Percentiles rank a stretch among this genome's conserved stretches.
Conservation (phyloP, 2,888 invertebrate species). For the Drosophila robusta region DNA sequence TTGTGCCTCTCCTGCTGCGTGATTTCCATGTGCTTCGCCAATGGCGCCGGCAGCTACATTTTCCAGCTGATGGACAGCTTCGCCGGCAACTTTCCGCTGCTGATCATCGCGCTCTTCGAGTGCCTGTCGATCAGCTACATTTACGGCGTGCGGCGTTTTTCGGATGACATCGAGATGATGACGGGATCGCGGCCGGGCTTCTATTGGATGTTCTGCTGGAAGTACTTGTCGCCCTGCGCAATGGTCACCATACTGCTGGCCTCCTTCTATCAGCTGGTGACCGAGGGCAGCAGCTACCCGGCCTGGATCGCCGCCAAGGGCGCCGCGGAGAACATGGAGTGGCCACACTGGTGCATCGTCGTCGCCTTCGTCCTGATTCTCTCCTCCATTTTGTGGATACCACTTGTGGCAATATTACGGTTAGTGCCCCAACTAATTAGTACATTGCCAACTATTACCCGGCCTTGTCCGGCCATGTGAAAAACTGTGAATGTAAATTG, state of each 20-base stretch:
- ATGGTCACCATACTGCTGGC: constrained; percentile 94
- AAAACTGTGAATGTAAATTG: no score
- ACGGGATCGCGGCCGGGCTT: constrained; percentile 94
- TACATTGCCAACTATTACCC: no score
- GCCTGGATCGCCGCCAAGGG: constrained; percentile 93
- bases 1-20: constrained; percentile 93
- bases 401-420: constrained; percentile 92
- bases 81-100: constrained; percentile 95
- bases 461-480: no score
- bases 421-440: constrained; percentile 75
- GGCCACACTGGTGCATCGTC: constrained; percentile 94
- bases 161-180: constrained; percentile 97
- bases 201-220: constrained; percentile 98
- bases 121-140: constrained; percentile 97
- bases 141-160: constrained; percentile 95
- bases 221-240: constrained; percentile 94
- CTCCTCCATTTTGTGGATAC: constrained; percentile 95
- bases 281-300: constrained; percentile 93
- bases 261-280: constrained; percentile 92
- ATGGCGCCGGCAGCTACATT: constrained; percentile 96
- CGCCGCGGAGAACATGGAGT: constrained; percentile 90
- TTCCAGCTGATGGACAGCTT: constrained; percentile 97
- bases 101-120: constrained; percentile 97
- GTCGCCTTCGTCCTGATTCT: constrained; percentile 90
- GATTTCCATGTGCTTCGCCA: constrained; percentile 95